Conservation (phyloP, 1,140 invertebrate genomes). For the Megathymus violae region DNA sequence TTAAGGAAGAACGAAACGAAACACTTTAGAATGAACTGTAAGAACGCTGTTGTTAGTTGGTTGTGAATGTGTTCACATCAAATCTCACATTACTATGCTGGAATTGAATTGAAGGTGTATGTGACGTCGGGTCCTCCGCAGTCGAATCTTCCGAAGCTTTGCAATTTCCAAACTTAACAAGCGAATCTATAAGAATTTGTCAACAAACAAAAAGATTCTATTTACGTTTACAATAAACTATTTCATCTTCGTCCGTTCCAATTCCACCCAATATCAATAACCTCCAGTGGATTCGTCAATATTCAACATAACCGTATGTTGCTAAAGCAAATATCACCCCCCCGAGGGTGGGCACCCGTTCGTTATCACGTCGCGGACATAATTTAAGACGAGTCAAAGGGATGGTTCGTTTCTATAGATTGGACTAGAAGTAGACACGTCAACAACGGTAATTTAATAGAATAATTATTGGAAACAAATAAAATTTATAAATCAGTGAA, state of each 20-base stretch:
- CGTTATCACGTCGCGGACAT: constrained; percentile 28
- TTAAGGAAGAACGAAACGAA: too few species aligned
- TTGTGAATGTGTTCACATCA: too few species aligned
- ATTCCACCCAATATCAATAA: constrained; percentile 6
- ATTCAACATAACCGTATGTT: constrained; percentile 20
- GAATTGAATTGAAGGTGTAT: too few species aligned
- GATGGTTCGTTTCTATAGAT: constrained; percentile 12
- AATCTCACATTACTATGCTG: too few species aligned
- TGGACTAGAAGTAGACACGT: not conserved
- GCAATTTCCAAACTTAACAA: too few species aligned
- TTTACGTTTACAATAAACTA: constrained; percentile 1
- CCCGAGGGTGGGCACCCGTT: constrained; percentile 3
- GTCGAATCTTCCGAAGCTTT: too few species aligned
- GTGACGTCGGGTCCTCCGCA: too few species aligned
- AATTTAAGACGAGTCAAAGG: constrained; percentile 28
- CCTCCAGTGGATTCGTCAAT: constrained; percentile 21
- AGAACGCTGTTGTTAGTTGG: too few species aligned
- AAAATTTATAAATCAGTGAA: too few species aligned
- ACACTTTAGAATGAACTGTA: too few species aligned
- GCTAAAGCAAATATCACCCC: constrained; percentile 15
- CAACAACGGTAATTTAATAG: too few species aligned
- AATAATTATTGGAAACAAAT: too few species aligned
- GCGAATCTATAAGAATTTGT: not conserved
- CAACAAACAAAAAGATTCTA: not conserved
- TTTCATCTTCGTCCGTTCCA: constrained; percentile 4